A percentile compares a stretch with the other conserved stretches of the same genome.
phyloP scores from a whole-genome alignment of 2,113 vertebrate species.

The Brachionichthys hirsutus region DNA sequence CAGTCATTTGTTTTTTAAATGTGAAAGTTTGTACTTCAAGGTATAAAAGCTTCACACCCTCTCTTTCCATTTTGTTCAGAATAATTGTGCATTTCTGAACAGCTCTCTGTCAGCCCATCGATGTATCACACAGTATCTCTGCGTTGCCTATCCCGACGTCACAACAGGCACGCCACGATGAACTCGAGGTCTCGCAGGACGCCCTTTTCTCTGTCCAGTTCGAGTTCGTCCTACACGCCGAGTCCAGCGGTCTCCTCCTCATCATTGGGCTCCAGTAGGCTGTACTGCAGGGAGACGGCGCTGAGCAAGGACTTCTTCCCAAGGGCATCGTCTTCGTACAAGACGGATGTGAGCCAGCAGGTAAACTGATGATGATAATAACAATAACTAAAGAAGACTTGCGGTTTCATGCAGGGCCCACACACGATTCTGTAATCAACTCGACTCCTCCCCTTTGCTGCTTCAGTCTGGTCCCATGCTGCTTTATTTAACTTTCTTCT shows the following conservation, averaged over 20 bases:
- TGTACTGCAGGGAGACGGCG: slow-evolving; percentile 72
- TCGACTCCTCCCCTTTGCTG: no score
- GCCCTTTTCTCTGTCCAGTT: slow-evolving; percentile 83
- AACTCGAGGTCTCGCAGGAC: slow-evolving; percentile 91
- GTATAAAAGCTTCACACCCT: background rate
- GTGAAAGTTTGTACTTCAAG: background rate
- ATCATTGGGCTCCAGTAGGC: slow-evolving; percentile 62
- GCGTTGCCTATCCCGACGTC: slow-evolving; percentile 2
- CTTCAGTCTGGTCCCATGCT: background rate
- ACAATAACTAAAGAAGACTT: background rate
- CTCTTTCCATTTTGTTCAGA: background rate
- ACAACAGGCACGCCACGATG: slow-evolving; percentile 76
- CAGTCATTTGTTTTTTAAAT: background rate
- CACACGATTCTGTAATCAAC: no score
- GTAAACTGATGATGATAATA: slow-evolving; percentile 69
- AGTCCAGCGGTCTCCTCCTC: slow-evolving; percentile 61
- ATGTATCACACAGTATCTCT: background rate
- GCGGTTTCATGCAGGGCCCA: background rate
- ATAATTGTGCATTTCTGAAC: background rate
- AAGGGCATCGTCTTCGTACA: slow-evolving; percentile 81
- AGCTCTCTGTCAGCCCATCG: background rate
- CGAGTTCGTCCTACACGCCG: slow-evolving; percentile 68
- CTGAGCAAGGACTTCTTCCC: slow-evolving; percentile 79
- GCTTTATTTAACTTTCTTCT: background rate
- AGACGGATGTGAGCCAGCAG: slow-evolving; percentile 86